Conservation (phyloP, 2,113 vertebrate genomes). For the Piaya cayana region DNA sequence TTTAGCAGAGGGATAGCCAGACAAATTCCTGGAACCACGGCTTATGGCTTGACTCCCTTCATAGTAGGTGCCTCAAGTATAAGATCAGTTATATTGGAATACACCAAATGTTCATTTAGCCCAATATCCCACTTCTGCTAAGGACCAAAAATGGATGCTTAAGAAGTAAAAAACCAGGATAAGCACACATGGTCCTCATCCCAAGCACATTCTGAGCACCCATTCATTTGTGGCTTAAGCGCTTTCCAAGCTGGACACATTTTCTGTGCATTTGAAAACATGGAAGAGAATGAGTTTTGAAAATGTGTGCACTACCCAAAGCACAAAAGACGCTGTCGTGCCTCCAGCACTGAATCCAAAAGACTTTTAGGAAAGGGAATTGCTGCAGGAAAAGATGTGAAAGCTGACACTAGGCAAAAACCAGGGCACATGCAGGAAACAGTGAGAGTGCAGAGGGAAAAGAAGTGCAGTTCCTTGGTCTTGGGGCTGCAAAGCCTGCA, state of each 20-base stretch:
- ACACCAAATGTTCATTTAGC: neutral
- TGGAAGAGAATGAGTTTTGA: neutral
- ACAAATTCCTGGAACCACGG: neutral
- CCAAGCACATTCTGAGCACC: neutral
- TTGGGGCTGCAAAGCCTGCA: neutral
- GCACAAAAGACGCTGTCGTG: neutral
- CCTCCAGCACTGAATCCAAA: neutral
- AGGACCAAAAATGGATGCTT: neutral
- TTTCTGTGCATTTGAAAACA: neutral
- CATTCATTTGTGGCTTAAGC: neutral
- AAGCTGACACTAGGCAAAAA: neutral
- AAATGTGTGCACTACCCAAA: fast-evolving
- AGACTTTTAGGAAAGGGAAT: neutral
- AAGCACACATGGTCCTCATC: neutral
- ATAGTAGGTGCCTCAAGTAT: neutral
- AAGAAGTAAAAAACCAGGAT: neutral
- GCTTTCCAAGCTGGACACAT: neutral
- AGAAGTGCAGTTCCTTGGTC: neutral
- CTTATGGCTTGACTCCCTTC: neutral
- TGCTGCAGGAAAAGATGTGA: neutral
- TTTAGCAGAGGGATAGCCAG: neutral
- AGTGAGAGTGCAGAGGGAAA: neutral
- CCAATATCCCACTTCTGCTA: neutral
- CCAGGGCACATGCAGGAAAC: neutral
- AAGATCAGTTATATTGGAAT: neutral